These are phyloP conservation scores for Chymomyza procnemis DNA, from an alignment of 2,888 invertebrate genomes.

Conservation along the genomic window DNA sequence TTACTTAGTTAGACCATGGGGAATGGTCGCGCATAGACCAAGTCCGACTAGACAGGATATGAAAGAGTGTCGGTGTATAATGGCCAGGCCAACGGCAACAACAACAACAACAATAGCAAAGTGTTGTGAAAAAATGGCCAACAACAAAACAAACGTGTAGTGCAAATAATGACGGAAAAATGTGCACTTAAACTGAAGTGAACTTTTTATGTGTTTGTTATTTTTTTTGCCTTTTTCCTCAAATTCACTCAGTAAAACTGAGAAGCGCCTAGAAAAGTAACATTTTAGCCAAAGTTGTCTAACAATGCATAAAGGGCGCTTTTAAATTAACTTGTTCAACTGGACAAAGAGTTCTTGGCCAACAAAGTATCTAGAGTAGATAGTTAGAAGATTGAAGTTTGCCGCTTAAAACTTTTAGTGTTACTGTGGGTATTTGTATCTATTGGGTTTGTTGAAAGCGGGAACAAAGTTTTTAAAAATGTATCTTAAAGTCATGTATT, in stretches of 20 bases:
- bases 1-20: conserved; percentile 12
- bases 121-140: conserved; percentile 13
- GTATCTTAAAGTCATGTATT: too few relatives aligned
- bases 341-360: not conserved
- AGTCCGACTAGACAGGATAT: conserved; percentile 66
- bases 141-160: conserved; percentile 20
- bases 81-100: conserved; percentile 50
- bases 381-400: not conserved
- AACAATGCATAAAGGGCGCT: not conserved
- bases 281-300: conserved; percentile 8
- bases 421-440: not conserved
- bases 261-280: conserved; percentile 1
- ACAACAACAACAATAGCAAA: conserved; percentile 37
- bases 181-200: conserved; percentile 73
- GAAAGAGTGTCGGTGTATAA: conserved; percentile 71
- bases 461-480: too few relatives aligned
- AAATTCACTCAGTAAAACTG: not conserved
- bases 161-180: conserved; percentile 26
- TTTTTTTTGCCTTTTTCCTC: conserved; percentile 63
- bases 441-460: not conserved
- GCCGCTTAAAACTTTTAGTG: not conserved
- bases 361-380: not conserved
- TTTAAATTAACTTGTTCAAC: not conserved
- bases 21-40: conserved; percentile 29
- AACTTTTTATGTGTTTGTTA: conserved; percentile 46